These are phyloP conservation scores for Halcyon senegalensis DNA, from an alignment of 2,113 vertebrate species.

Conservation along the genomic window DNA sequence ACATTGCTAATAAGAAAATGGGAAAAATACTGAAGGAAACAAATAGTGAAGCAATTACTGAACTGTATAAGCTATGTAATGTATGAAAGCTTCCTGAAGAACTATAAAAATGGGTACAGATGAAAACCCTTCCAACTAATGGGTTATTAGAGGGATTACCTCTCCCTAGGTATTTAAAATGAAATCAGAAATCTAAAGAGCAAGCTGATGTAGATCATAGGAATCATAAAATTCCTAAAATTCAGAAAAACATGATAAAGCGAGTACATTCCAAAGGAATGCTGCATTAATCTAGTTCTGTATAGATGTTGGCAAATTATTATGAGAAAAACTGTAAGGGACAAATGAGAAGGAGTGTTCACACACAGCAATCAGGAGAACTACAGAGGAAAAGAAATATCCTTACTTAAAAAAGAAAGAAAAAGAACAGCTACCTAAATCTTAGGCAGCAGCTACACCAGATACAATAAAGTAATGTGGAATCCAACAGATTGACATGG, in stretches of 20 bases:
- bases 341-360: background rate
- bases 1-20: background rate
- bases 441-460: background rate
- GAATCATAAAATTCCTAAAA: background rate
- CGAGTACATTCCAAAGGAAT: background rate
- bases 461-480: rapidly evolving
- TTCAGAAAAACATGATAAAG: background rate
- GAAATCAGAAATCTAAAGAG: background rate
- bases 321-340: background rate
- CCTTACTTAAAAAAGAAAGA: background rate
- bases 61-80: background rate
- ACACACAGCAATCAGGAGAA: background rate
- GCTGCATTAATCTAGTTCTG: background rate
- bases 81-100: background rate
- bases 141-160: background rate
- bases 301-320: background rate
- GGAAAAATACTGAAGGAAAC: background rate
- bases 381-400: background rate
- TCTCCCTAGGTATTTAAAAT: background rate
- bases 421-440: background rate
- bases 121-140: background rate
- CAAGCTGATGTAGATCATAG: background rate
- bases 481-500: background rate
- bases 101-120: background rate
- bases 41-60: background rate